These are phyloP conservation scores for Bemisia tabaci DNA, from an alignment of 1,140 invertebrate genomes.

Conservation along the genomic window DNA sequence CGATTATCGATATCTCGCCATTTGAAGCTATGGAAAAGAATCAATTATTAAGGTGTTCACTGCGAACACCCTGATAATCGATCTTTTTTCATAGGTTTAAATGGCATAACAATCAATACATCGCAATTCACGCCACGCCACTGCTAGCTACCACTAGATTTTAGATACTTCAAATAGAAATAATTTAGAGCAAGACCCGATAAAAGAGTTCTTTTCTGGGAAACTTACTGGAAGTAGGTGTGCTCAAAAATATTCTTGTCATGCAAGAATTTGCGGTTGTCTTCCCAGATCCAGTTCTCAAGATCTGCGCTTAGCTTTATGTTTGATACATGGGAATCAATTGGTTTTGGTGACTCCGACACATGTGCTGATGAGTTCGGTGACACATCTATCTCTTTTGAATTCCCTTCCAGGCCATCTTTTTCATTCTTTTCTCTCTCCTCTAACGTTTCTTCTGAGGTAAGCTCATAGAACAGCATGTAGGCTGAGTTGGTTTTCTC, in stretches of 20 bases:
- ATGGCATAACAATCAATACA: too few species aligned
- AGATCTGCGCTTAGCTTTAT: slow-evolving; percentile 59
- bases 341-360: slow-evolving; percentile 10
- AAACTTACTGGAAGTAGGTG: slow-evolving; percentile 75
- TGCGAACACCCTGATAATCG: too few species aligned
- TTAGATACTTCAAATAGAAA: too few species aligned
- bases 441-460: slow-evolving; percentile 9
- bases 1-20: too few species aligned
- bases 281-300: slow-evolving; percentile 87
- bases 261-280: slow-evolving; percentile 87
- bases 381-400: slow-evolving; percentile 7
- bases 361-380: slow-evolving; percentile 11
- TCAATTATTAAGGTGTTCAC: too few species aligned
- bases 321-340: slow-evolving; percentile 23
- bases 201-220: too few species aligned
- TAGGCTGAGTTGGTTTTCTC: slow-evolving; percentile 96
- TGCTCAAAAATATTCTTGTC: slow-evolving; percentile 94
- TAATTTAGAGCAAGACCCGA: too few species aligned
- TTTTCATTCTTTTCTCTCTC: slow-evolving; percentile 17
- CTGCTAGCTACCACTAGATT: too few species aligned
- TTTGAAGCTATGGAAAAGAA: too few species aligned
- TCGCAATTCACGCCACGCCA: too few species aligned
- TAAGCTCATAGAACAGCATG: slow-evolving; percentile 88
- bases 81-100: too few species aligned
- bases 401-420: slow-evolving; percentile 19